Conservation (phyloP, 2,797 vertebrate species). For the Argyrosomus regius region DNA sequence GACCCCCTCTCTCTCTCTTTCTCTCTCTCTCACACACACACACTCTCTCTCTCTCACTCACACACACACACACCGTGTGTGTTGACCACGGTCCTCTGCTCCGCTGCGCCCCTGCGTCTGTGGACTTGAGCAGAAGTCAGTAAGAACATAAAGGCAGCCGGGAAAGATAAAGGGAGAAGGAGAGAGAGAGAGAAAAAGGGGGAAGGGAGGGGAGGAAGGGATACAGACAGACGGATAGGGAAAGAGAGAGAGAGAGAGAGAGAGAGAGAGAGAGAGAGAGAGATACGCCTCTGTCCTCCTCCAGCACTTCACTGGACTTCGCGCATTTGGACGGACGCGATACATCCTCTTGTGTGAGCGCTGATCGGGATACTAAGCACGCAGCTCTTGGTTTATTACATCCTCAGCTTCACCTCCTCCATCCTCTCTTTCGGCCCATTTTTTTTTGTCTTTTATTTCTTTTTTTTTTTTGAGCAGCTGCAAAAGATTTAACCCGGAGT, state of each 20-base stretch:
- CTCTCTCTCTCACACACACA: constrained; percentile 15
- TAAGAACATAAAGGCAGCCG: constrained; percentile 68
- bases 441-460: constrained; percentile 3
- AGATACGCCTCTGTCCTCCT: constrained; percentile 73
- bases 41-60: not conserved
- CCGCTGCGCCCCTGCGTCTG: constrained; percentile 58
- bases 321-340: constrained; percentile 71
- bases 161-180: constrained; percentile 42
- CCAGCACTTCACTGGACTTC: constrained; percentile 72
- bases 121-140: constrained; percentile 76
- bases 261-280: constrained; percentile 39
- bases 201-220: constrained; percentile 33
- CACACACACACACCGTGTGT: no score
- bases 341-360: constrained; percentile 62
- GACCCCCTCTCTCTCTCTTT: constrained; percentile 69
- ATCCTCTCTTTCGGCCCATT: constrained; percentile 35
- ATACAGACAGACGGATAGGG: constrained; percentile 66
- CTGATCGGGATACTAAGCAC: constrained; percentile 82
- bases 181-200: constrained; percentile 39
- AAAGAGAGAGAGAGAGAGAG: constrained; percentile 53
- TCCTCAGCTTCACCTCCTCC: constrained; percentile 51
- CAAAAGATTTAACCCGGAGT: constrained; percentile 41
- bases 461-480: constrained; percentile 23
- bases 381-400: constrained; percentile 66
- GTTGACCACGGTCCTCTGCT: constrained; percentile 68